Base-by-base conservation (phyloP, 2,797 vertebrate species). In the Sebastes minor region DNA sequence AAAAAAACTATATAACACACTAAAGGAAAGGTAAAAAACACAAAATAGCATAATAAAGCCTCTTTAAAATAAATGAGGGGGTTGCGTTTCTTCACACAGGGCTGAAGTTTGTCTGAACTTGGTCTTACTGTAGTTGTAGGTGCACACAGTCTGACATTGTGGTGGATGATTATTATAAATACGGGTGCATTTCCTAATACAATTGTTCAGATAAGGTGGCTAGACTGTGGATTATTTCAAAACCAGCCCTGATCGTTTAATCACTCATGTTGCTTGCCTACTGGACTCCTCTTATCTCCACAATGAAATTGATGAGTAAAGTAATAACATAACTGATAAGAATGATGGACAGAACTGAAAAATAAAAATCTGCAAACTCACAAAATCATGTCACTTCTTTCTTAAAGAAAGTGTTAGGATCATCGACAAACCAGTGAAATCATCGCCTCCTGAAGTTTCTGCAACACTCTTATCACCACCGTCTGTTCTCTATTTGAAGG, bases 401-500 rank as follows among this genome's bases (percentile, higher is more conserved):
- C 49, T 66, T 9, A 49, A n/a, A 32, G 13, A 61, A 46, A 75
- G 20, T 52, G 61, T 27, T 38, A 2, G 55, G 42, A 70, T 81
- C 69, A 49, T 53, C 10, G 5, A 56, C 59, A 56, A 46, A 57
- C 30, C 61, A 56, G 76, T 53, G 63, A 78, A 76, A 68, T 59
- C 13, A 75, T 55, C 16, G 8, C 65, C 57, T 79, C 64, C 66
- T 64, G 67, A 23, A 76, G 42, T 23, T 33, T 73, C 52, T 55
- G 72, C 57, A 60, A 74, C 59, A 64, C 64, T 62, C 60, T 78
- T 28, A 74, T 80, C 74, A 62, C 42, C 67, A 22, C 70, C 38
- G 46, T 69, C 62, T 72, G 63, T 74, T 75, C 52, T 53, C 62
- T 72, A 60, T 78, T 71, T 78, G 35, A 71, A 74, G 69, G 75